Percentiles rank a stretch among this genome's conserved stretches.
These are phyloP conservation scores for Nezara viridula DNA, from an alignment of 2,888 invertebrate species.

Conservation along the genomic window DNA sequence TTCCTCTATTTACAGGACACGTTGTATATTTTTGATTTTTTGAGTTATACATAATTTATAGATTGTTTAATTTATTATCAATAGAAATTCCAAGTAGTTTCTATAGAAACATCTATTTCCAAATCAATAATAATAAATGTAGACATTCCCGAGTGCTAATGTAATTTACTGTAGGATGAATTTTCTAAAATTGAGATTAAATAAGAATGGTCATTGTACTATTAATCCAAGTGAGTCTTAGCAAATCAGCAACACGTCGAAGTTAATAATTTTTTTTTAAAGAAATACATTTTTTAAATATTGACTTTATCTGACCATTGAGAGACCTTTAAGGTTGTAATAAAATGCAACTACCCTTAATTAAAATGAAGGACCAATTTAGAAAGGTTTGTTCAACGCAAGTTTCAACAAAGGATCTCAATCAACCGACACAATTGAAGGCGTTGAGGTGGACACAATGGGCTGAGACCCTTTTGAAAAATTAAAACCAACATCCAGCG, in stretches of 20 bases:
- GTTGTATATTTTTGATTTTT: no score
- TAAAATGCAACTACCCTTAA: background rate
- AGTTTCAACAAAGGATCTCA: background rate
- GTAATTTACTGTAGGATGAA: no score
- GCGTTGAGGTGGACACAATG: background rate
- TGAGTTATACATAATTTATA: no score
- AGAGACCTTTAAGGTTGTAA: background rate
- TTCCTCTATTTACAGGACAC: no score
- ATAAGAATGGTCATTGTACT: background rate
- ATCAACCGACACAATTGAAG: background rate
- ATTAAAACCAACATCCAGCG: background rate
- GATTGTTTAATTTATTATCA: no score
- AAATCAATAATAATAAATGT: no score
- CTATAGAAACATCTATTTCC: no score
- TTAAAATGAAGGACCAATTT: slow-evolving; percentile 21
- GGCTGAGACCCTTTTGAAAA: background rate
- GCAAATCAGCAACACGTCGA: no score
- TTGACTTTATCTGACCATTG: background rate
- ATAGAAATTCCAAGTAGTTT: no score
- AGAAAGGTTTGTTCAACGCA: background rate
- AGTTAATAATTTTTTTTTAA: background rate
- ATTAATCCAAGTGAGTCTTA: background rate
- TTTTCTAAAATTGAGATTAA: background rate
- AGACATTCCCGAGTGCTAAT: no score
- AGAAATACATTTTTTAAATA: background rate